phyloP scores from a whole-genome alignment of 2,888 invertebrate species.

The Ernsta delagoae region DNA sequence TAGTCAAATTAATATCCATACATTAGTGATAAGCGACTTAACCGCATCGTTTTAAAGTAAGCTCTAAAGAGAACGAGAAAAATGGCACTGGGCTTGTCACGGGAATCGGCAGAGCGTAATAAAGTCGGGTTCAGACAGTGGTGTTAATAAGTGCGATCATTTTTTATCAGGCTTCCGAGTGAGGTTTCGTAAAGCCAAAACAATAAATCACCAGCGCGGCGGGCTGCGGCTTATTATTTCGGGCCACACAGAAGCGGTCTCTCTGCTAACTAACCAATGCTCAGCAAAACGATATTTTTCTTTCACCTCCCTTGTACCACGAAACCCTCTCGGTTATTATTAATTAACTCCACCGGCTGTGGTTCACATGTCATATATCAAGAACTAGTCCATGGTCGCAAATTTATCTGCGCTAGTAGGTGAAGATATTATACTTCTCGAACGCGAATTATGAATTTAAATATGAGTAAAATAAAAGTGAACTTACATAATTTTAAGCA shows the following conservation, averaged over 20 bases:
- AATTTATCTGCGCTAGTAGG: slow-evolving; percentile 7
- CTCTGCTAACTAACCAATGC: slow-evolving; percentile 72
- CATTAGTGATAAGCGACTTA: not conserved
- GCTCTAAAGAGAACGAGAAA: slow-evolving; percentile 25
- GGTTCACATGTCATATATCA: slow-evolving; percentile 32
- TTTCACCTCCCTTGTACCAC: slow-evolving; percentile 45
- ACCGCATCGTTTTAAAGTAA: slow-evolving; percentile 5
- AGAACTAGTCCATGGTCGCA: slow-evolving; percentile 21
- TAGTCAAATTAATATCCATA: not conserved
- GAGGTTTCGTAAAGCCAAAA: slow-evolving; percentile 79
- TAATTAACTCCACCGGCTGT: slow-evolving; percentile 62
- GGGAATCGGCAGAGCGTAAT: slow-evolving; percentile 64
- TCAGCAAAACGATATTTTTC: slow-evolving; percentile 66
- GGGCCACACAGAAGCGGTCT: slow-evolving; percentile 65
- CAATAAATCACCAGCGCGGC: slow-evolving; percentile 74
- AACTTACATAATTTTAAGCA: no score
- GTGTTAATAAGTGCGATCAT: slow-evolving; percentile 81
- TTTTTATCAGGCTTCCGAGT: slow-evolving; percentile 78
- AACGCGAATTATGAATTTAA: not conserved
- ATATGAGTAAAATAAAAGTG: no score
- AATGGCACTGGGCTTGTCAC: slow-evolving; percentile 45
- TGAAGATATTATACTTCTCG: not conserved
- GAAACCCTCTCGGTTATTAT: slow-evolving; percentile 63
- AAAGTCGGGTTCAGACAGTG: slow-evolving; percentile 66
- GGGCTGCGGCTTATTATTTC: slow-evolving; percentile 79